phyloP scores from a whole-genome alignment of 2,888 invertebrate species.

The Buathra laborator region DNA sequence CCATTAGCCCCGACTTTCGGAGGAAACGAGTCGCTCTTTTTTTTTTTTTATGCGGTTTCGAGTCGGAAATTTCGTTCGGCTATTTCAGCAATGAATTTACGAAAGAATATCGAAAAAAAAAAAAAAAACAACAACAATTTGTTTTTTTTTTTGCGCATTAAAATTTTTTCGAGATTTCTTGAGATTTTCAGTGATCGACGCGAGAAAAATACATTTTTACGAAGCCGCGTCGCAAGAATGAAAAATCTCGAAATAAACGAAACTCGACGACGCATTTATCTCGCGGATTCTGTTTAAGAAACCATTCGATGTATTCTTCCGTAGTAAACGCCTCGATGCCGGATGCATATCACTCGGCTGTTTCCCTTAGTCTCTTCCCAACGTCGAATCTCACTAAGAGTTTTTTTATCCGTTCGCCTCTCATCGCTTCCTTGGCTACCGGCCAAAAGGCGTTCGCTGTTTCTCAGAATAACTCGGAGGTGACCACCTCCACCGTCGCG shows the following conservation, averaged over 20 bases:
- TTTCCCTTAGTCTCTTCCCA: slow-evolving; percentile 25
- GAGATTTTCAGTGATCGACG: background rate
- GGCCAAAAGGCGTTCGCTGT: slow-evolving; percentile 74
- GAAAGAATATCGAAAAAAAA: background rate
- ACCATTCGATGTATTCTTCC: slow-evolving; percentile 63
- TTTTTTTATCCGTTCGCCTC: slow-evolving; percentile 59
- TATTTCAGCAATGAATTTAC: background rate
- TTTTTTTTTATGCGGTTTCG: background rate
- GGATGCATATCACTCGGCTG: slow-evolving; percentile 48
- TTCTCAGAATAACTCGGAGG: slow-evolving; percentile 85
- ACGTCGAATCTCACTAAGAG: slow-evolving; percentile 16
- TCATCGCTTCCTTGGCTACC: slow-evolving; percentile 74
- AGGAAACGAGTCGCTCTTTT: slow-evolving; percentile 16
- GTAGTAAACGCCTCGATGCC: slow-evolving; percentile 69
- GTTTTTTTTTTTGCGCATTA: background rate
- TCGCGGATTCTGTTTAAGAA: slow-evolving; percentile 6
- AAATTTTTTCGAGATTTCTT: background rate
- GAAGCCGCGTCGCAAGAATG: background rate
- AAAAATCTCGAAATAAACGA: slow-evolving; percentile 40
- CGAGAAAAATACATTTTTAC: background rate
- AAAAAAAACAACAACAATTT: too few relatives aligned
- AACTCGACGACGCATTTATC: slow-evolving; percentile 9
- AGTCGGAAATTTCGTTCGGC: background rate
- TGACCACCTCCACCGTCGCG: slow-evolving; percentile 79
- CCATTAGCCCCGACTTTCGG: slow-evolving; percentile 3